Conservation (phyloP, 1,140 invertebrate genomes). For the Drosophila teissieri region DNA sequence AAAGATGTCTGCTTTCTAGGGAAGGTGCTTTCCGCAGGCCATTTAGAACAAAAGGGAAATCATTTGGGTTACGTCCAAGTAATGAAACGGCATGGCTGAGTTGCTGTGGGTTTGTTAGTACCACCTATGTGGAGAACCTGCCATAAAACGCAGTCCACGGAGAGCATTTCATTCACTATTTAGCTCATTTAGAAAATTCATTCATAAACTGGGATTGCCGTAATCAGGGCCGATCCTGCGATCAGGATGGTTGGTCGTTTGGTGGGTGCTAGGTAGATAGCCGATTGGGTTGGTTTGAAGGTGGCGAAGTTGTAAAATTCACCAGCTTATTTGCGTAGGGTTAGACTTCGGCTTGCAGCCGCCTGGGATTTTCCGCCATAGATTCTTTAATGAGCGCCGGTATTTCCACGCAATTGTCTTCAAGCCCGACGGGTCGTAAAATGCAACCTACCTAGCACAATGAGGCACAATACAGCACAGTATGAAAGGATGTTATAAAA, state of each 20-base stretch:
- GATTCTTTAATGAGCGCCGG: conserved; percentile 65
- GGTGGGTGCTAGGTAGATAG: conserved; percentile 20
- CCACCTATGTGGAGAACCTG: conserved; percentile 48
- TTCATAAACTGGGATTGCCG: conserved; percentile 68
- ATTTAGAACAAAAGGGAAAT: conserved; percentile 77
- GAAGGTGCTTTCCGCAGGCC: conserved; percentile 12
- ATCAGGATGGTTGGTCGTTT: conserved; percentile 10
- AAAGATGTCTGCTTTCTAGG: not conserved
- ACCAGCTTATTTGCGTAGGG: conserved; percentile 77
- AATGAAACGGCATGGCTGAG: conserved; percentile 56
- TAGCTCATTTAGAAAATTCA: conserved; percentile 45
- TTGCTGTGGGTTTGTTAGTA: conserved; percentile 6
- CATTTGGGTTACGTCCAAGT: conserved; percentile 73
- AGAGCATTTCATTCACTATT: conserved; percentile 64
- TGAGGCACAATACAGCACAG: conserved; percentile 18
- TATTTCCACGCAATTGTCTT: conserved; percentile 64
- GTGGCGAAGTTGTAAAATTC: conserved; percentile 51
- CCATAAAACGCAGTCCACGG: conserved; percentile 46
- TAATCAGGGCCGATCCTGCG: conserved; percentile 2
- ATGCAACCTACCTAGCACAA: conserved; percentile 71
- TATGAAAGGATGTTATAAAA: conserved; percentile 63
- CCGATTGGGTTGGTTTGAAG: conserved; percentile 11
- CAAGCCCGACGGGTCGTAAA: conserved; percentile 45
- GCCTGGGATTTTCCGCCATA: conserved; percentile 62
- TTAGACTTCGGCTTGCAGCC: conserved; percentile 70